Evolutionary conservation across 1,140 invertebrate species (phyloP), one percentile per base, ranked within the genome.

Genomic region (Pogonomyrmex barbatus): DNA sequence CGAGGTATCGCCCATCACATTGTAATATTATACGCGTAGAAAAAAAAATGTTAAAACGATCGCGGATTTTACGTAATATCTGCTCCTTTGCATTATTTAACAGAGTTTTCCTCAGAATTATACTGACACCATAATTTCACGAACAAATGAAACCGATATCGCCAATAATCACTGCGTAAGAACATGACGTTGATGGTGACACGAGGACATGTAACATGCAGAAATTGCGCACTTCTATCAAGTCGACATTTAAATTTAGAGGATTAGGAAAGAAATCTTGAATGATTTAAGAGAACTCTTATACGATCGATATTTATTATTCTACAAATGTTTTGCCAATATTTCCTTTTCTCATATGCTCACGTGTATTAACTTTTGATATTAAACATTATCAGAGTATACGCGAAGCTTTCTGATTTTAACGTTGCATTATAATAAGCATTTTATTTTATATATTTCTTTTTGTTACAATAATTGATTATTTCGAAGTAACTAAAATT

Each of bases 201-300:
- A 24, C 24, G 24, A 62, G 45, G 12, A 54, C 47, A 14, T 42
- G 36, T 42, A 79, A 81, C 9, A 50, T 3, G 4, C 36, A 30
- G 33, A 54, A 42, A 81, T 81, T 24, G 42, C 24, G 36, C 33
- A 17, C 6, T 52, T 36, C 14, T 36, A 68, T 54, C 3, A 33
- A 52, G n/a, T 3, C 36, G 36, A 79, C 14, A 36, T 81, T 81
- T 56, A 68, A 79, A 79, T 68, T 81, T 81, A 81, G n/a, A 81
- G 33, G n/a, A 6, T 17, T 12, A 42, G 42, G 5, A 81, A 36
- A 39, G n/a, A 68, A 24, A 30, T 17, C 39, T 67, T 8, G n/a
- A n/a, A 39, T 3, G 17, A 2, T 5, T 14, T 45, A 39, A 67
- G 54, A 17, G 12, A n/a, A 60, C 2, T 17, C 8, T 67, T 0